These are phyloP conservation scores for Morpho achilles DNA, from an alignment of 2,888 invertebrate genomes.

Conservation along the genomic window DNA sequence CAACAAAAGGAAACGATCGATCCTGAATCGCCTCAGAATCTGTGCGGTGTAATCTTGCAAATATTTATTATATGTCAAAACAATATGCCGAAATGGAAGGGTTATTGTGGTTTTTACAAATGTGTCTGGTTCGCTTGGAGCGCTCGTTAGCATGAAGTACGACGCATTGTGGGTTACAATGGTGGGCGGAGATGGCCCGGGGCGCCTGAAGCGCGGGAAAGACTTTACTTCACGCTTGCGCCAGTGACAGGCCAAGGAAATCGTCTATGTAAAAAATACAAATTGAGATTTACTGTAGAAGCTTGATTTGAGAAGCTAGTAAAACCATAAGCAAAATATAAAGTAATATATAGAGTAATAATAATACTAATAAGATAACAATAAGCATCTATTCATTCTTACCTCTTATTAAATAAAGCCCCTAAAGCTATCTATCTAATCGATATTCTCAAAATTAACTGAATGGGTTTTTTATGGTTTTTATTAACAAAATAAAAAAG, in stretches of 20 bases:
- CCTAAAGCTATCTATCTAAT: too few species aligned
- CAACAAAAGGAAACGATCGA: constrained; percentile 37
- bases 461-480: too few species aligned
- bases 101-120: constrained; percentile 78
- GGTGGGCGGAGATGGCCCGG: constrained; percentile 61
- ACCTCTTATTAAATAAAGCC: too few species aligned
- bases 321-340: not conserved
- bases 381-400: too few species aligned
- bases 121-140: constrained; percentile 71
- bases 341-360: too few species aligned
- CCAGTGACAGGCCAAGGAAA: constrained; percentile 47
- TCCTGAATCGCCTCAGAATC: constrained; percentile 66
- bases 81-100: constrained; percentile 77
- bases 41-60: constrained; percentile 67
- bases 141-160: constrained; percentile 77
- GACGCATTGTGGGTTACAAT: constrained; percentile 74
- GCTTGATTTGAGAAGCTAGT: not conserved
- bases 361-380: too few species aligned
- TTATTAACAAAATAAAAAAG: too few species aligned
- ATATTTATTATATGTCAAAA: constrained; percentile 80
- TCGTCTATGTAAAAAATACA: constrained; percentile 16
- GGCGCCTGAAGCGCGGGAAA: constrained; percentile 56
- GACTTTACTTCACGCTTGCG: constrained; percentile 50
- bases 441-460: too few species aligned
- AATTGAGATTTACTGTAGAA: constrained; percentile 7